phyloP scores from a whole-genome alignment of 2,113 vertebrate species.

The Benthochromis sp. region DNA sequence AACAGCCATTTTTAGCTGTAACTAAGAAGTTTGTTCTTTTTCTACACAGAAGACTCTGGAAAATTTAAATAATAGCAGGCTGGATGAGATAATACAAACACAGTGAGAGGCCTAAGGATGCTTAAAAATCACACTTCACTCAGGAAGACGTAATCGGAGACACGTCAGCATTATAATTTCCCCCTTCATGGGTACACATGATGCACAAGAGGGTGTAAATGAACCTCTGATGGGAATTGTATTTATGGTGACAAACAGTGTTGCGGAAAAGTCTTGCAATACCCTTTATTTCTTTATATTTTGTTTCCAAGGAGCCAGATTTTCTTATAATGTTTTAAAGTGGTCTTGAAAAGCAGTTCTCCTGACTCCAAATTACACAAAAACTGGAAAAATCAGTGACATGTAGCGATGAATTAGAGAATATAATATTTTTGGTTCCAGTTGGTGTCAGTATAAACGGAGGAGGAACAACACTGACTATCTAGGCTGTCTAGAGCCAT shows the following conservation, averaged over 20 bases:
- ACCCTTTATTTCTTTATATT: neutral
- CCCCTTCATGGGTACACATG: neutral
- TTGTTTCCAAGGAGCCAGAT: neutral
- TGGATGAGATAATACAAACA: neutral
- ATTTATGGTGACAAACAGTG: neutral
- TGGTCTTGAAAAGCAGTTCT: neutral
- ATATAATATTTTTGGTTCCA: neutral
- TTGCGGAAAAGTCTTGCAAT: neutral
- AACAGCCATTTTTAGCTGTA: neutral
- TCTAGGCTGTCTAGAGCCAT: neutral
- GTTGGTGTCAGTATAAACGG: neutral
- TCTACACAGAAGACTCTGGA: neutral
- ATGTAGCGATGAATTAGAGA: neutral
- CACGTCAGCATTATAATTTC: neutral
- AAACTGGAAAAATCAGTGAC: neutral
- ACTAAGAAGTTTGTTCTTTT: neutral
- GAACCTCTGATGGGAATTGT: neutral
- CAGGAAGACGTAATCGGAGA: neutral
- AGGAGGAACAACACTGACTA: neutral
- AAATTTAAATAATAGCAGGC: neutral
- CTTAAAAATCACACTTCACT: neutral
- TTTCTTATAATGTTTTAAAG: neutral
- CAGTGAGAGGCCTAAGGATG: neutral
- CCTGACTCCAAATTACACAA: neutral
- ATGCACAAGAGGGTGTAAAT: neutral